Percentiles rank a stretch among this genome's conserved stretches.
These are phyloP conservation scores for Caenorhabditis sp. DNA, from an alignment of 2,888 invertebrate genomes.

Conservation along the genomic window DNA sequence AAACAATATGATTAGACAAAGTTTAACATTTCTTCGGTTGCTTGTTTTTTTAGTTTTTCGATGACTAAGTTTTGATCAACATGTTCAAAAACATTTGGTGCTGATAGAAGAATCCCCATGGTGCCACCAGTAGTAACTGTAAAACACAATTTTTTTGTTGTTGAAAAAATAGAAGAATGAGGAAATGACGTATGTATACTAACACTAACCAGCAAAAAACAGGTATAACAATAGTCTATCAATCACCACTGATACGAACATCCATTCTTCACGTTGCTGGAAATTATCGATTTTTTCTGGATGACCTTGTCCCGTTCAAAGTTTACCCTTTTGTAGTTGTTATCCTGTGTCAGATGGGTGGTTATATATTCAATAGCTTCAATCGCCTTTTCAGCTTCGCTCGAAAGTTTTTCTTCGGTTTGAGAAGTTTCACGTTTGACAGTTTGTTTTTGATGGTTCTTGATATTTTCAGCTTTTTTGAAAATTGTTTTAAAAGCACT, in stretches of 20 bases:
- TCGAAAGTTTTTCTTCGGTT: slow-evolving; percentile 50
- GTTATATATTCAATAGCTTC: slow-evolving; percentile 70
- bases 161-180: too few relatives aligned
- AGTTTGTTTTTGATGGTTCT: not conserved
- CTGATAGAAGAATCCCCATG: slow-evolving; percentile 72
- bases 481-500: slow-evolving; percentile 31
- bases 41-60: slow-evolving; percentile 44
- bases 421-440: not conserved
- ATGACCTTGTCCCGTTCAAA: not conserved
- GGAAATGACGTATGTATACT: not conserved
- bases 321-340: slow-evolving; percentile 61
- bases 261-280: slow-evolving; percentile 74
- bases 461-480: slow-evolving; percentile 20
- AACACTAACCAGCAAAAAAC: slow-evolving; percentile 72
- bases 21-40: slow-evolving; percentile 42
- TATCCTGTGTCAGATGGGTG: slow-evolving; percentile 65
- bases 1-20: too few relatives aligned
- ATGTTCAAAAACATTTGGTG: slow-evolving; percentile 73
- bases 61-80: slow-evolving; percentile 66
- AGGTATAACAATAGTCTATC: slow-evolving; percentile 74
- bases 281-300: slow-evolving; percentile 14
- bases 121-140: slow-evolving; percentile 52
- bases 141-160: slow-evolving; percentile 6
- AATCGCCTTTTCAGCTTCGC: slow-evolving; percentile 66
- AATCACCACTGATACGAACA: slow-evolving; percentile 74